Evolutionary conservation across 53 echinoderm and acorn worm genomes (phyloP).

Genomic region (Stichopus horrens): DNA sequence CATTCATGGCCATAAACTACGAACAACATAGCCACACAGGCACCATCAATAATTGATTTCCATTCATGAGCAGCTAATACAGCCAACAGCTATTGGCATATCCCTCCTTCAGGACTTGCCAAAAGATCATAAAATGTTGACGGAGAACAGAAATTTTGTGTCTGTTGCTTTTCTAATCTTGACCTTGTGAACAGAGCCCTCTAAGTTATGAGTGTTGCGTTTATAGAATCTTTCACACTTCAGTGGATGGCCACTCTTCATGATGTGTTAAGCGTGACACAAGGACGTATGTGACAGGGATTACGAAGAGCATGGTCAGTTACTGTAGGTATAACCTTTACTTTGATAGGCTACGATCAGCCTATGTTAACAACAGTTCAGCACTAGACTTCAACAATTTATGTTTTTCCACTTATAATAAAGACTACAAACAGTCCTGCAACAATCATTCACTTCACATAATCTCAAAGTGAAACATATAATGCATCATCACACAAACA

Average conservation of each 20-base stretch:
- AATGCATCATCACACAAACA: too few species aligned
- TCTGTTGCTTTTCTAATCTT: constrained; percentile 1
- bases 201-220: neutral
- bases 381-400: too few species aligned
- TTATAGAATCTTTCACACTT: neutral
- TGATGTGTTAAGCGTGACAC: neutral
- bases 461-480: too few species aligned
- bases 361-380: too few species aligned
- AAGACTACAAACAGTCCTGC: too few species aligned
- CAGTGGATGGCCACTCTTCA: neutral
- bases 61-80: constrained; percentile 11
- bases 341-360: too few species aligned
- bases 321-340: too few species aligned
- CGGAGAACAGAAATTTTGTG: neutral
- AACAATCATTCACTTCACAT: too few species aligned
- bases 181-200: constrained; percentile 17
- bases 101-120: neutral
- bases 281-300: too few species aligned
- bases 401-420: too few species aligned
- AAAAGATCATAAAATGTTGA: constrained; percentile 22
- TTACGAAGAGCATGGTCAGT: too few species aligned
- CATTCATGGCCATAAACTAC: constrained; percentile 37
- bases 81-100: constrained; percentile 30
- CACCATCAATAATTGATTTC: constrained; percentile 28
- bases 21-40: constrained; percentile 12